Evolutionary conservation across 2,113 vertebrate genomes (phyloP), one percentile per base, ranked within the genome.

Genomic region (Ia io): DNA sequence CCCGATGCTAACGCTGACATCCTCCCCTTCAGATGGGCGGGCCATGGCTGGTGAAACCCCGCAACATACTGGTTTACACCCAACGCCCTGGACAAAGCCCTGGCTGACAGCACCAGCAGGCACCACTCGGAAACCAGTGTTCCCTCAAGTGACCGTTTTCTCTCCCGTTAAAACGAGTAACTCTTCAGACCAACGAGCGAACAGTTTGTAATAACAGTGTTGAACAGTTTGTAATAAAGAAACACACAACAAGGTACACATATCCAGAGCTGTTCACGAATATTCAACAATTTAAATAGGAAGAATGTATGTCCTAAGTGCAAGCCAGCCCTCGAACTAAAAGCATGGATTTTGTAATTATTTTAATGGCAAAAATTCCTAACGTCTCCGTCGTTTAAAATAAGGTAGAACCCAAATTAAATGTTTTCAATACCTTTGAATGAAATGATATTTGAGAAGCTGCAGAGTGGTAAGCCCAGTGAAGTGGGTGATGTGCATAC

Each of bases 311-410:
- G 95, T 88, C 93, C 70, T 92, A 42, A 53, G 59, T 49, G 84
- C 70, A 89, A 95, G 91, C 88, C 96, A 91, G 37, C 88, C 42
- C 59, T 97, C 13, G 28, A 96, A 47, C 30, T 94, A 93, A 95
- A 92, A 91, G 67, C 59, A 90, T 65, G 30, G 73, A 42, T 61
- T 95, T 71, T 67, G 3, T 42, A 28, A 86, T 9, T 70, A 70
- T 95, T 91, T 59, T 67, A 71, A 89, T 44, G 44, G 85, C 95
- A 86, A 97, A 28, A 76, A 89, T 84, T 93, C 93, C 93, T 80
- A 40, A 92, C 69, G 90, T 88, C 69, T 74, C 25, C 1, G 42
- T 1, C 94, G 95, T 90, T 96, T 93, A 96, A 97, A 92, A 91
- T 87, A 92, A 97, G 1, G 1, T 86, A 13, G 35, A 94, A 86